Evolutionary conservation across 2,113 vertebrate genomes (phyloP).

Genomic region (Psilopsiagon aurifrons): DNA sequence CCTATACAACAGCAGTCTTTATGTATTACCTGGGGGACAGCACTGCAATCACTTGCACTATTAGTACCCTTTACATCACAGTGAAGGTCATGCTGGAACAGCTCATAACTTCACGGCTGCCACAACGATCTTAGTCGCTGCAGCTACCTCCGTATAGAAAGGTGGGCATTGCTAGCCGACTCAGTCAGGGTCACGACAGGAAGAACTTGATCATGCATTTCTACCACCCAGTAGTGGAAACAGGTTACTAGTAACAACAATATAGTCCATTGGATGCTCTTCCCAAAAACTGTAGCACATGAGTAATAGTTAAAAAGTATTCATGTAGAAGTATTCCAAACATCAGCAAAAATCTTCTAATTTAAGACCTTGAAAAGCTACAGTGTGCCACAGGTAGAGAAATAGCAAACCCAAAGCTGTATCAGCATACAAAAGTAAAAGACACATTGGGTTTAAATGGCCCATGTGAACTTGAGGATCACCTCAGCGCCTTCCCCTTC

Average conservation of each 20-base stretch:
- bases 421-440: neutral
- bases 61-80: neutral
- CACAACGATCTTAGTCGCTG: neutral
- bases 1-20: neutral
- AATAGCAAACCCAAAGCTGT: neutral
- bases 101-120: neutral
- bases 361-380: neutral
- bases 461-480: fast-evolving
- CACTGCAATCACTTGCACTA: neutral
- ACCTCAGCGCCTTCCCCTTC: neutral
- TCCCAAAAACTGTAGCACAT: neutral
- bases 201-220: neutral
- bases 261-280: fast-evolving
- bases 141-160: neutral
- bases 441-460: fast-evolving
- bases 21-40: neutral
- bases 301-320: neutral
- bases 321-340: neutral
- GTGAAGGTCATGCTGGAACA: neutral
- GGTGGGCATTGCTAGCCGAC: no score
- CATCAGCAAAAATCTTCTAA: neutral
- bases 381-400: no score
- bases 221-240: neutral
- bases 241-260: neutral
- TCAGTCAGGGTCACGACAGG: neutral